These are phyloP conservation scores for Rhineura floridana DNA, from an alignment of 2,113 vertebrate genomes.

Conservation along the genomic window DNA sequence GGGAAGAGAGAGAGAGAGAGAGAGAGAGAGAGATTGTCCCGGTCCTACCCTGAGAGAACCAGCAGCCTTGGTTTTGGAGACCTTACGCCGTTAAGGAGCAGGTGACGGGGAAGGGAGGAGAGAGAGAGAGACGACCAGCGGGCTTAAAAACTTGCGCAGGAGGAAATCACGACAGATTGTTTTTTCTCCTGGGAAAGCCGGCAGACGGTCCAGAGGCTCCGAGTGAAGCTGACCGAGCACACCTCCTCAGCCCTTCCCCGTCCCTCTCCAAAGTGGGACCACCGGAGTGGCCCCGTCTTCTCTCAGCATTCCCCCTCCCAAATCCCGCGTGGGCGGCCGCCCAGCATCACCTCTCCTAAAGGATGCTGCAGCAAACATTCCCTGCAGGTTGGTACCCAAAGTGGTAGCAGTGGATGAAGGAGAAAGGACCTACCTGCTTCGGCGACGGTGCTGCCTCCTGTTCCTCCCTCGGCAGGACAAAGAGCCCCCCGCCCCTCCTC, in stretches of 20 bases:
- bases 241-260: neutral
- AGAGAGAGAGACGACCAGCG: neutral
- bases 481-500: constrained; percentile 11
- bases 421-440: constrained; percentile 10
- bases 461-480: constrained; percentile 49
- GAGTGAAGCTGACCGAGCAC: neutral
- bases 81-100: neutral
- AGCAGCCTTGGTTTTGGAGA: no score
- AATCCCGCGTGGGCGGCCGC: neutral
- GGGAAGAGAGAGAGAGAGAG: neutral
- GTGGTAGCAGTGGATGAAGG: neutral
- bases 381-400: neutral
- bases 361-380: neutral
- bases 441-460: neutral
- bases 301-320: neutral
- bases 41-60: neutral
- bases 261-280: neutral
- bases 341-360: neutral
- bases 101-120: neutral
- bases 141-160: constrained; percentile 7
- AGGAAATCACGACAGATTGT: neutral
- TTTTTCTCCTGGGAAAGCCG: neutral
- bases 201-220: no score
- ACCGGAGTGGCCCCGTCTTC: neutral
- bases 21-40: neutral